Base-by-base conservation (phyloP, 2,888 invertebrate species). In the Synergus itoensis region DNA sequence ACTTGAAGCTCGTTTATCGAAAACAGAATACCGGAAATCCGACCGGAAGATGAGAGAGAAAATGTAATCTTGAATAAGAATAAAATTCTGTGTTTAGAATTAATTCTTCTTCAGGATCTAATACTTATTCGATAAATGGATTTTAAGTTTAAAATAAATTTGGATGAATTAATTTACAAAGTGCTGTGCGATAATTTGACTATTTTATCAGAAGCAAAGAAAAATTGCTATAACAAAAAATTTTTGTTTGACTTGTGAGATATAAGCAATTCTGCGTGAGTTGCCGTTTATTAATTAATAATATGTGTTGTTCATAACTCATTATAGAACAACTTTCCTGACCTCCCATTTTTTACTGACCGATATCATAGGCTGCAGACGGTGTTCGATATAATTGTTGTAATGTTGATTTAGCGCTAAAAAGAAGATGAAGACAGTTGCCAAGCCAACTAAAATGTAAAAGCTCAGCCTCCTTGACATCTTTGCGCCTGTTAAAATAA, bases 361-460 rank as follows among this genome's bases (percentile, higher is more conserved):
- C 88, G 90, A 88, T 85, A 90, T 84, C 78, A 91, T 86, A 76
- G 91, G 90, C 86, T 91, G 91, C 81, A 90, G 82, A 69, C 89
- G 91, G 85, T 90, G 90, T 82, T 92, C 91, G 79, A 90, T 87
- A 85, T 90, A 91, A 87, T 88, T 89, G 85, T 87, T 90, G 86
- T 90, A 90, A 62, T 88, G 91, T 81, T 91, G 92, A 86, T 90
- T 91, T 84, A 92, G 88, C 28, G 90, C 89, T 81, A 92, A 82
- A 86, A 92, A 89, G 84, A 91, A 91, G 83, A 92, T 90, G 88
- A 91, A 92, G 84, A 92, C 82, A 77, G 90, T 90, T 82, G 88
- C 89, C 85, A 92, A 87, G 84, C 88, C 89, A 83, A 92, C 87
- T 83, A 92, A 87, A 85, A 89, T 90, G 84, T 90, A 92, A 84